These are phyloP conservation scores for Ormyrus thymus DNA, from an alignment of 2,888 invertebrate species.

Conservation along the genomic window DNA sequence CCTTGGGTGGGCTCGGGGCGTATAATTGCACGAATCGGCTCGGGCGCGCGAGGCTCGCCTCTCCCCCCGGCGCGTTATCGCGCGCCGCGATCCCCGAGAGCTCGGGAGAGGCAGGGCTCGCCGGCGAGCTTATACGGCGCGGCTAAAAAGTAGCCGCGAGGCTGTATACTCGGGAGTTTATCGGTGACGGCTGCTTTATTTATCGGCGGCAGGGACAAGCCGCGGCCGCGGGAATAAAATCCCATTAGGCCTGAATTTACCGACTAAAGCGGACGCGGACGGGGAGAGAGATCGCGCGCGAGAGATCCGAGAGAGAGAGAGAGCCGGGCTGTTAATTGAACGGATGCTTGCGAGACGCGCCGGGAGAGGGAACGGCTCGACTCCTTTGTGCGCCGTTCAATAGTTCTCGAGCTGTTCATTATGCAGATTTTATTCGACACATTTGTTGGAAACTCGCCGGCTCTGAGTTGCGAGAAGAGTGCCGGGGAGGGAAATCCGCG, in stretches of 20 bases:
- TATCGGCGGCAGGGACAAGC: constrained; percentile 35
- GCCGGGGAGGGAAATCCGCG: background rate
- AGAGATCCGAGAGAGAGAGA: background rate
- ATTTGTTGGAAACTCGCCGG: background rate
- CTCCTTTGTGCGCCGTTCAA: background rate
- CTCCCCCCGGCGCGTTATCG: constrained; percentile 27
- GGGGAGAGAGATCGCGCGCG: background rate
- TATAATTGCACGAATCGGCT: constrained; percentile 39
- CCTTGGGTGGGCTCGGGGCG: constrained; percentile 47
- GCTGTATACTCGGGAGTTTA: constrained; percentile 53
- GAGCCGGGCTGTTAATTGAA: constrained; percentile 36
- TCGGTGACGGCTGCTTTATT: constrained; percentile 47
- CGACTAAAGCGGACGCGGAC: constrained; percentile 14
- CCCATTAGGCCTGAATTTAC: constrained; percentile 43
- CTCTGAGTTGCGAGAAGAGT: background rate
- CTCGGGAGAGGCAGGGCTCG: background rate
- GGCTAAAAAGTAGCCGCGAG: background rate
- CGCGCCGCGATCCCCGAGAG: background rate
- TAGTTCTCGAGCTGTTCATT: constrained; percentile 16
- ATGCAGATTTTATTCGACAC: constrained; percentile 27
- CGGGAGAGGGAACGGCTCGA: background rate
- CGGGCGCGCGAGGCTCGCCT: background rate
- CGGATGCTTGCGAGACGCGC: background rate
- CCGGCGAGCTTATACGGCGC: background rate
- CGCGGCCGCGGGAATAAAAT: constrained; percentile 28